These are phyloP conservation scores for Meloidogyne floridensis DNA, from an alignment of 1,140 invertebrate genomes.

Conservation along the genomic window DNA sequence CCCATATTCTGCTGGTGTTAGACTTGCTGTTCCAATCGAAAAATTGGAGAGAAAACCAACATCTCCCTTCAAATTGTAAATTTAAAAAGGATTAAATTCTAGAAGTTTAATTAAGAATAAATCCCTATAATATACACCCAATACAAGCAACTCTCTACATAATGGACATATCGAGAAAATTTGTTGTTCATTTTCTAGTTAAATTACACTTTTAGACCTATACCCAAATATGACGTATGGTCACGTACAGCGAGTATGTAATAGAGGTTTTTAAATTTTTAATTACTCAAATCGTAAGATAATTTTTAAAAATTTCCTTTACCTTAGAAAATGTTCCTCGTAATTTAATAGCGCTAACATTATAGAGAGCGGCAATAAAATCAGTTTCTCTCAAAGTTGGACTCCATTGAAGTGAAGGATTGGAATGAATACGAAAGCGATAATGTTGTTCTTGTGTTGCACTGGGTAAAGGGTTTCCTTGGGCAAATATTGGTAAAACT, in stretches of 20 bases:
- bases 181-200: too few species aligned
- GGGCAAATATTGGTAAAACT: constrained; percentile 85
- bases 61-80: constrained; percentile 68
- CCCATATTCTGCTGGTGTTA: constrained; percentile 66
- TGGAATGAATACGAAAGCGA: constrained; percentile 83
- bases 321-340: constrained; percentile 82
- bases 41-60: constrained; percentile 58
- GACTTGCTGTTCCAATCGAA: constrained; percentile 50
- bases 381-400: constrained; percentile 79
- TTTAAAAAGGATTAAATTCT: background rate
- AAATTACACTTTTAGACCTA: too few species aligned
- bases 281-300: background rate
- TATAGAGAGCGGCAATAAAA: constrained; percentile 87
- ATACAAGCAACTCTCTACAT: too few species aligned
- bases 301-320: constrained; percentile 62
- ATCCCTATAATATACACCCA: too few species aligned
- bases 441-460: constrained; percentile 73
- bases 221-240: too few species aligned
- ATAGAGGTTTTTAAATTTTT: too few species aligned
- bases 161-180: too few species aligned
- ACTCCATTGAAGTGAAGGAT: constrained; percentile 72
- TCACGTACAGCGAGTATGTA: too few species aligned
- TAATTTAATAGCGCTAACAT: constrained; percentile 90
- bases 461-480: constrained; percentile 79
- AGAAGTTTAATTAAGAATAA: too few species aligned